Base-by-base conservation (phyloP, 2,113 vertebrate species). In the Brachionichthys hirsutus region DNA sequence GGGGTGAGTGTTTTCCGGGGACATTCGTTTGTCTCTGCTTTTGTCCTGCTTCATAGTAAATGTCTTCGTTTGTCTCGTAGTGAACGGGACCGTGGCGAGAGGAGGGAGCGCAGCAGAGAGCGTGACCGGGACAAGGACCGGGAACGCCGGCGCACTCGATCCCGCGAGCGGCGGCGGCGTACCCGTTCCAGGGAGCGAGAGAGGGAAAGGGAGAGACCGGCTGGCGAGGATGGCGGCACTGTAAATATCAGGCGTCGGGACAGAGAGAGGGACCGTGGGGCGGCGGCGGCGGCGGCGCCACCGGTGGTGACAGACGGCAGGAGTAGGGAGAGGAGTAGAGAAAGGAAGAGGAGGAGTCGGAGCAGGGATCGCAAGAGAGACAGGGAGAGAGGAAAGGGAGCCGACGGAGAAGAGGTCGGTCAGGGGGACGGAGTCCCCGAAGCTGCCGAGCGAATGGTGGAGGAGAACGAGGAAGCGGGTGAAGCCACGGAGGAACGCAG, bases 51-150 rank as follows among this genome's bases (percentile, higher is more conserved):
- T 14, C 24, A 14, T 49, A 1, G 9, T 15, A 12, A 24, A 1
- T 22, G 7, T 42, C 41, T 18, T 11, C 12, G 14, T 17, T 16
- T 16, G 8, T 24, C 46, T 16, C 3, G 12, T 43, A 86, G 85
- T 36, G 87, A 89, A 1, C 75, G 87, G 2, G 85, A 88, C 4
- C 88, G 93, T 1, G 91, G 70, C 3, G 93, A 95, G 0, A 87
- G 94, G 4, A 85, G 91, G 14, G 92, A 94, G 24, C 89, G 94
- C 36, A 95, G 93, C 53, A 88, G 94, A 0, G 93, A 94, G 57
- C 72, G 92, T 18, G 90, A 94, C 62, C 58, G 93, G 73, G 73
- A 92, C 67, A 82, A 93, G 84, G 85, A 90, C 51, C 18, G 90
- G 54, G 94, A 94, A 14, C 88, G 94, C 0, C 79, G 92, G 1